A percentile compares a stretch with the other conserved stretches of the same genome.
Conservation (phyloP, 2,113 vertebrate genomes). For the Ceuthmochares aereus region DNA sequence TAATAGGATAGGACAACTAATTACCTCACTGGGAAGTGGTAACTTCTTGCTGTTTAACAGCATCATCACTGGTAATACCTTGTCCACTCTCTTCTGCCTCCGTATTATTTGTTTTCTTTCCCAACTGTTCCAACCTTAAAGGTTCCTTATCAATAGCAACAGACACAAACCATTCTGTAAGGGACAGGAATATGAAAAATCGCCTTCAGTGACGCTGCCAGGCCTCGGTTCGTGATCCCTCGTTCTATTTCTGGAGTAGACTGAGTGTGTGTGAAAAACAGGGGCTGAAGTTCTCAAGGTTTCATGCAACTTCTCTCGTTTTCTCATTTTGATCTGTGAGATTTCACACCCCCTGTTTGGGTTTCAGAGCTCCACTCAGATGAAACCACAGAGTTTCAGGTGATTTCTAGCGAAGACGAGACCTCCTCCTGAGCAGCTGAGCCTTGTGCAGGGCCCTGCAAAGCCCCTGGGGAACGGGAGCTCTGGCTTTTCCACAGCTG, state of each 20-base stretch:
- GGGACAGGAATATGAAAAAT: neutral
- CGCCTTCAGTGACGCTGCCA: accelerated
- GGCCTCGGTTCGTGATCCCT: accelerated
- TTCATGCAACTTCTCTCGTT: neutral
- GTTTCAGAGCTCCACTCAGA: slow-evolving; percentile 13
- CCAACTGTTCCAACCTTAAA: neutral
- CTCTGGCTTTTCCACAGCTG: neutral
- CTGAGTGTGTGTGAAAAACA: neutral
- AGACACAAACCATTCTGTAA: accelerated
- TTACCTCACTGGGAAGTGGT: neutral
- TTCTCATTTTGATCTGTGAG: slow-evolving; percentile 48
- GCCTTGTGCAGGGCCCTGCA: neutral
- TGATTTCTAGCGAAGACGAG: neutral
- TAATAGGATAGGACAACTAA: neutral
- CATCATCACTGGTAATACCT: neutral
- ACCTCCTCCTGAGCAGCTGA: neutral
- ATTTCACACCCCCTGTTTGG: slow-evolving; percentile 38
- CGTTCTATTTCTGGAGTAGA: neutral
- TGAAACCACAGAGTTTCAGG: slow-evolving; percentile 35
- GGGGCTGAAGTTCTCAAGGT: slow-evolving; percentile 30
- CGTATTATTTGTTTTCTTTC: accelerated
- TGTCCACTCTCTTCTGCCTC: neutral
- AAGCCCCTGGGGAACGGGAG: neutral
- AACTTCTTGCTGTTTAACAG: neutral
- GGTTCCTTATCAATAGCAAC: accelerated